Evolutionary conservation across 23 tunicate genomes (phyloP).

Genomic region (Styela plicata): DNA sequence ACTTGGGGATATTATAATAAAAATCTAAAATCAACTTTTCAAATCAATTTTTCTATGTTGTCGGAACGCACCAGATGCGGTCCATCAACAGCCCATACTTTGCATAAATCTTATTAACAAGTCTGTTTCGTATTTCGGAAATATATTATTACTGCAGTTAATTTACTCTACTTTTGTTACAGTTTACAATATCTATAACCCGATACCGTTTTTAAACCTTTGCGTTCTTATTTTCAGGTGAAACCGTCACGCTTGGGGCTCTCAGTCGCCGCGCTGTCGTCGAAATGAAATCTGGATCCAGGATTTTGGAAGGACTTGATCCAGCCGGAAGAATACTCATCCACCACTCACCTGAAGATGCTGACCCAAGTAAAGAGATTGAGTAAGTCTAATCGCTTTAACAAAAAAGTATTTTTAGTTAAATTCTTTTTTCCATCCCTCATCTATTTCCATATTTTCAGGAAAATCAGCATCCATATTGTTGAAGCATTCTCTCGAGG

Average conservation of each 20-base stretch:
- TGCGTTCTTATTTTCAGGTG: constrained; percentile 13
- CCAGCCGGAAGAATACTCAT: constrained; percentile 18
- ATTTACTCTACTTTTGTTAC: background rate
- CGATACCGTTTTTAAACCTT: background rate
- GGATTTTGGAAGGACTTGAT: constrained; percentile 26
- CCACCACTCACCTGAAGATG: constrained; percentile 15
- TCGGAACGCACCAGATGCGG: no score
- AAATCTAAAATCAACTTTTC: background rate
- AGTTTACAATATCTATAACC: no score
- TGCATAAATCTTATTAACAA: no score
- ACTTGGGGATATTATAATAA: no score
- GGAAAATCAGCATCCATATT: constrained; percentile 25
- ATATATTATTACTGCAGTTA: no score
- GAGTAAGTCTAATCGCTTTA: background rate
- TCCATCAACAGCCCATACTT: no score
- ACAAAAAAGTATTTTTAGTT: background rate
- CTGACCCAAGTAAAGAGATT: background rate
- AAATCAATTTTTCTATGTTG: background rate
- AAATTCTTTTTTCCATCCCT: background rate
- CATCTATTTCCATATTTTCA: background rate
- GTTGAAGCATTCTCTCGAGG: constrained; percentile 14
- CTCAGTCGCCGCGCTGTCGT: constrained; percentile 11
- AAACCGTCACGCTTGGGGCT: constrained; percentile 12
- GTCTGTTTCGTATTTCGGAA: no score
- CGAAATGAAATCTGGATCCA: constrained; percentile 17